Conservation (phyloP, 2,113 vertebrate genomes). For the Cephalopterus ornatus region DNA sequence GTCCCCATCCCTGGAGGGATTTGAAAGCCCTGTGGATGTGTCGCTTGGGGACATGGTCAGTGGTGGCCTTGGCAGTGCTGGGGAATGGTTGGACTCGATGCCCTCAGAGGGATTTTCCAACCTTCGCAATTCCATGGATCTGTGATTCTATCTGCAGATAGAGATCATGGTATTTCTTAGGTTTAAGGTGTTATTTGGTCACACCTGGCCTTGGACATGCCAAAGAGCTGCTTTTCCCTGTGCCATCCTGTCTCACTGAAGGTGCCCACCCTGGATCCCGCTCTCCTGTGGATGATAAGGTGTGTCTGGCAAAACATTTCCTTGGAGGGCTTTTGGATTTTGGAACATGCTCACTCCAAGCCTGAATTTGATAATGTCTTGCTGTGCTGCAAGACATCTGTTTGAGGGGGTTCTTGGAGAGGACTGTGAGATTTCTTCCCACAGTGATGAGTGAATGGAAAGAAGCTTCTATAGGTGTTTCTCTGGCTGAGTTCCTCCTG, state of each 20-base stretch:
- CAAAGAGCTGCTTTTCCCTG: neutral
- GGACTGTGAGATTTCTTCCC: slow-evolving; percentile 9
- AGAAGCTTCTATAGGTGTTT: slow-evolving; percentile 55
- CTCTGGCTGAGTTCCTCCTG: slow-evolving; percentile 38
- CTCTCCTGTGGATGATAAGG: neutral
- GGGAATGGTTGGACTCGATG: neutral
- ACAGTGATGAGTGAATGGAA: neutral
- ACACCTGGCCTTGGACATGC: neutral
- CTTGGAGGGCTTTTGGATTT: neutral
- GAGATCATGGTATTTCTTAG: rapidly evolving
- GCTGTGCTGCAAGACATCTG: slow-evolving; percentile 28
- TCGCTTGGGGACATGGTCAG: neutral
- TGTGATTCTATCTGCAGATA: neutral
- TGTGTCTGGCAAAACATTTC: neutral
- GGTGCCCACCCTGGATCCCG: neutral
- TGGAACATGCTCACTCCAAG: neutral
- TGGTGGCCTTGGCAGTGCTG: neutral
- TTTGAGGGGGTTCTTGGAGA: slow-evolving; percentile 32
- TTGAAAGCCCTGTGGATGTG: neutral
- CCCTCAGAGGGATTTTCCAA: neutral
- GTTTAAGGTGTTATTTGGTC: neutral
- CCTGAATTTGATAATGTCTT: neutral
- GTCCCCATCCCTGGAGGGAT: neutral
- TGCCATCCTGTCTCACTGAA: neutral
- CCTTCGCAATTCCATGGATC: neutral